phyloP scores from a whole-genome alignment of 2,797 vertebrate genomes.

The Microctenopoma steveboyesi region DNA sequence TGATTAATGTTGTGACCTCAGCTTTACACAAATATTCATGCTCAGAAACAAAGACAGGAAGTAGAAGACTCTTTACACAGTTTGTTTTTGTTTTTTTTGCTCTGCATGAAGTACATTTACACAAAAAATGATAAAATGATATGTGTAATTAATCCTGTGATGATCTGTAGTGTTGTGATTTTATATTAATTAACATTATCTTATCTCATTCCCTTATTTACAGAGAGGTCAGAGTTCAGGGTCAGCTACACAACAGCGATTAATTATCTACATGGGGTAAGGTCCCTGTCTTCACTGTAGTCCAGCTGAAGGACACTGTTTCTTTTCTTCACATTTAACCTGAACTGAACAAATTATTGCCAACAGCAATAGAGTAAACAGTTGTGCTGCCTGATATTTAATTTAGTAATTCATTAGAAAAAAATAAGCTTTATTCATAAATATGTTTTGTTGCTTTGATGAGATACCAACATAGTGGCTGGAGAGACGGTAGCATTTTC shows the following conservation, averaged over 20 bases:
- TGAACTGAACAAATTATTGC: neutral
- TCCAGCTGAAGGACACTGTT: conserved; percentile 10
- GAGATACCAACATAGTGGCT: conserved; percentile 66
- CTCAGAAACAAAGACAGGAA: conserved; percentile 83
- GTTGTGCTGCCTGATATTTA: neutral
- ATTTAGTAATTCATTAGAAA: conserved; percentile 27
- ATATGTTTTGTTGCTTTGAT: conserved; percentile 71
- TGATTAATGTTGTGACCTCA: conserved; percentile 74
- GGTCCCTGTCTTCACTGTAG: neutral
- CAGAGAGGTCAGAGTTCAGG: conserved; percentile 31
- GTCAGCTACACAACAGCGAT: conserved; percentile 13
- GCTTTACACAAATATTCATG: conserved; percentile 76
- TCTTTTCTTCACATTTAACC: neutral
- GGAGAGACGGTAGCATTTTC: conserved; percentile 60
- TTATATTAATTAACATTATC: conserved; percentile 6
- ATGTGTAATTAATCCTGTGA: conserved; percentile 12
- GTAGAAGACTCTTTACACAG: conserved; percentile 65
- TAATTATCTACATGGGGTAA: neutral
- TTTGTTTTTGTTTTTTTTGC: conserved; percentile 49
- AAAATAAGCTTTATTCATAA: conserved; percentile 47
- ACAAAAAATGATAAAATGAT: conserved; percentile 8
- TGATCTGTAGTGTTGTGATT: neutral
- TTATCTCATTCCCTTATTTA: neutral
- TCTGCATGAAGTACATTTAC: conserved; percentile 48
- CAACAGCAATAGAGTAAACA: neutral